These are phyloP conservation scores for Silurus asotus DNA, from an alignment of 2,113 vertebrate genomes.

Conservation along the genomic window DNA sequence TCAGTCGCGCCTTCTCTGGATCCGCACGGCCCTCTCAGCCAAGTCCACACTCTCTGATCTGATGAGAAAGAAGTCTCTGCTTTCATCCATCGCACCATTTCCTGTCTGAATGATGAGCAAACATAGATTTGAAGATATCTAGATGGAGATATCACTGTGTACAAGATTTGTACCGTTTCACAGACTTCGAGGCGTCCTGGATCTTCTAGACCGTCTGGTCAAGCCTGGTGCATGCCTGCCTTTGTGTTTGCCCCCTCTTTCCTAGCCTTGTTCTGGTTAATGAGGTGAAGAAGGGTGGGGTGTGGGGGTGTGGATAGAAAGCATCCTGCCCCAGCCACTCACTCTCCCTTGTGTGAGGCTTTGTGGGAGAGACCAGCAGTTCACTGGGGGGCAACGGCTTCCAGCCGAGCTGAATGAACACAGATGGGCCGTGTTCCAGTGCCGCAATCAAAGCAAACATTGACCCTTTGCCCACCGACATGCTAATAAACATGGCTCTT, in stretches of 20 bases:
- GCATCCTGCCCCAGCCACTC: slow-evolving; percentile 46
- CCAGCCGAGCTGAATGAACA: slow-evolving; percentile 64
- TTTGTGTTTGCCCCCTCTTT: slow-evolving; percentile 4
- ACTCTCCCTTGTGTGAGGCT: slow-evolving; percentile 41
- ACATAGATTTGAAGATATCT: neutral
- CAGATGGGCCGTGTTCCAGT: slow-evolving; percentile 66
- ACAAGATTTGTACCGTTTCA: neutral
- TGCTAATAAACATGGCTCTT: slow-evolving; percentile 65
- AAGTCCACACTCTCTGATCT: slow-evolving; percentile 61
- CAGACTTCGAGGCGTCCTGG: neutral
- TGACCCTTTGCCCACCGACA: slow-evolving; percentile 62
- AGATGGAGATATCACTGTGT: neutral
- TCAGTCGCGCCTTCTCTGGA: slow-evolving; percentile 62
- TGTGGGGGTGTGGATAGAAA: slow-evolving; percentile 44
- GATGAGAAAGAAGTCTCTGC: slow-evolving; percentile 52
- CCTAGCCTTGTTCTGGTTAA: slow-evolving; percentile 45
- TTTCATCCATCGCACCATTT: slow-evolving; percentile 59
- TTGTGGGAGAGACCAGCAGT: slow-evolving; percentile 49
- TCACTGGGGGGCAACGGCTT: slow-evolving; percentile 49
- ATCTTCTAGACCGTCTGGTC: neutral
- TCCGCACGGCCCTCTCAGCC: slow-evolving; percentile 62
- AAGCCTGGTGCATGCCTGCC: slow-evolving; percentile 3
- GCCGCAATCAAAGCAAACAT: slow-evolving; percentile 71
- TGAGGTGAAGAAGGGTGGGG: slow-evolving; percentile 36
- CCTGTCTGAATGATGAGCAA: slow-evolving; percentile 44